phyloP scores from a whole-genome alignment of 2,113 vertebrate species.

The Pelecanus crispus region DNA sequence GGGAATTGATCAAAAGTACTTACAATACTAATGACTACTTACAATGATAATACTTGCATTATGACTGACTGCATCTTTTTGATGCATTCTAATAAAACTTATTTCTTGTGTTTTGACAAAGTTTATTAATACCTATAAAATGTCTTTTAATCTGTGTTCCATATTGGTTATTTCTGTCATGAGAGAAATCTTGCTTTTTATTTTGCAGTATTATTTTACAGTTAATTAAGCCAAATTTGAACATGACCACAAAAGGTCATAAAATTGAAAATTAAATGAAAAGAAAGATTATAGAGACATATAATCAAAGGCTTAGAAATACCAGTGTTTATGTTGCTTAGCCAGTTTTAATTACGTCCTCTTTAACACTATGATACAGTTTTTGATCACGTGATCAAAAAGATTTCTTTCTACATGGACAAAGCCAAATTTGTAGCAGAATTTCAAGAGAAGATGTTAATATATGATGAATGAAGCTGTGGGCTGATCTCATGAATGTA shows the following conservation, averaged over 20 bases:
- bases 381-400: not conserved
- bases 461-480: not conserved
- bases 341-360: not conserved
- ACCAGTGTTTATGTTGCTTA: not conserved
- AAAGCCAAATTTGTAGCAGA: not conserved
- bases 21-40: not conserved
- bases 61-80: not conserved
- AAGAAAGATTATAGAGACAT: not conserved
- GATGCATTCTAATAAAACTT: not conserved
- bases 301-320: not conserved
- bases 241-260: not conserved
- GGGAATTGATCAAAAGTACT: conserved; percentile 11
- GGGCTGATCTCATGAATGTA: not conserved
- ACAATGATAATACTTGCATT: not conserved
- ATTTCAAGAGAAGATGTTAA: not conserved
- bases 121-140: not conserved
- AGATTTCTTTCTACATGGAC: not conserved
- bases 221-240: not conserved
- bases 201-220: not conserved
- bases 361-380: not conserved
- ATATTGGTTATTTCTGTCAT: not conserved
- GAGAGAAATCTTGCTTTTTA: not conserved
- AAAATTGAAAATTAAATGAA: not conserved
- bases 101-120: not conserved
- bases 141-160: not conserved